These are phyloP conservation scores for Tachypleus tridentatus DNA, from an alignment of 1,140 invertebrate species.

Conservation along the genomic window DNA sequence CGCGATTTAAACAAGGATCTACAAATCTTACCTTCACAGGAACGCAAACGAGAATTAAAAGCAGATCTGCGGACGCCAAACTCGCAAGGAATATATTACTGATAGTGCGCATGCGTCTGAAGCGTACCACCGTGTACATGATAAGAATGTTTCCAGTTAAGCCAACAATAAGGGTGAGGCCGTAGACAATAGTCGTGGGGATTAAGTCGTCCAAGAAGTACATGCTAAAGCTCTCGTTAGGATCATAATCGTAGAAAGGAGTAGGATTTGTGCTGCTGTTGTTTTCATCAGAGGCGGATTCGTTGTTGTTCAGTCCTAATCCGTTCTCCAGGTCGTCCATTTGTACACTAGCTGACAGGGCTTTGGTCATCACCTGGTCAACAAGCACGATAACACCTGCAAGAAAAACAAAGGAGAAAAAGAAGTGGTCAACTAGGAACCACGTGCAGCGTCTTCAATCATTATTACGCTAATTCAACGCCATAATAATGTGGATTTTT, in stretches of 20 bases:
- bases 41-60: conserved; percentile 57
- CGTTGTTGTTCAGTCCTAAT: no score
- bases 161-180: conserved; percentile 47
- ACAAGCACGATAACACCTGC: no score
- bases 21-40: conserved; percentile 51
- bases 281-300: no score
- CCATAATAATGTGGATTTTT: no score
- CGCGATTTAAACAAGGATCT: no score
- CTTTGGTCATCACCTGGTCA: no score
- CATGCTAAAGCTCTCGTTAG: conserved; percentile 31
- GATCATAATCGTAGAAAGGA: conserved; percentile 34
- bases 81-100: conserved; percentile 60
- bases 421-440: no score
- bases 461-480: no score
- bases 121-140: conserved; percentile 36
- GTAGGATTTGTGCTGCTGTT: neutral
- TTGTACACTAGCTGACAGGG: no score
- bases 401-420: no score
- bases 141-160: conserved; percentile 48
- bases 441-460: no score
- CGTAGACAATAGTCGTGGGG: conserved; percentile 48
- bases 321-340: no score
- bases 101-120: conserved; percentile 43
- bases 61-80: conserved; percentile 54
- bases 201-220: conserved; percentile 44